Evolutionary conservation across 2,797 vertebrate genomes (phyloP).

Genomic region (Danio kyathit): DNA sequence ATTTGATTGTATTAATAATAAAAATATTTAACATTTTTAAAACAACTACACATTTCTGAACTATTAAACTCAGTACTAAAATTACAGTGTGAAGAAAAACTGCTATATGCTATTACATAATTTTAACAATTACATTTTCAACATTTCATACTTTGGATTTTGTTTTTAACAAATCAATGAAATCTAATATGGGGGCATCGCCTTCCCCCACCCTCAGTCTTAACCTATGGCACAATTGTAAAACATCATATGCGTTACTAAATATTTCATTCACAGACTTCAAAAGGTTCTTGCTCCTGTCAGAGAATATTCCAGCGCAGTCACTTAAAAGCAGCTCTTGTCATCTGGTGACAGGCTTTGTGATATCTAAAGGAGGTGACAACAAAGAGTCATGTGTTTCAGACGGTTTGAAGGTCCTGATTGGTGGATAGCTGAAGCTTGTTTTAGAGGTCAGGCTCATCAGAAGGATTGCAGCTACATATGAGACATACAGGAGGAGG

Average conservation of each 20-base stretch:
- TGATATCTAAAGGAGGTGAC: constrained; percentile 40
- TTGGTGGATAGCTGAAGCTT: constrained; percentile 33
- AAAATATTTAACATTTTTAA: too few species aligned
- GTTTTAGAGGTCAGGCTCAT: constrained; percentile 42
- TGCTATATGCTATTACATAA: too few species aligned
- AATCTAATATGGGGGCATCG: background rate
- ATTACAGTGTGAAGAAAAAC: background rate
- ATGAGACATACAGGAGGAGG: constrained; percentile 1
- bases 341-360: constrained; percentile 39
- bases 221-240: constrained; percentile 14
- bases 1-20: too few species aligned
- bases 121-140: background rate
- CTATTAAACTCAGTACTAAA: too few species aligned
- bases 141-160: background rate
- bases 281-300: constrained; percentile 31
- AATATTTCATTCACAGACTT: constrained; percentile 40
- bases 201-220: background rate
- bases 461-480: background rate
- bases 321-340: constrained; percentile 21
- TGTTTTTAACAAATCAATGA: too few species aligned
- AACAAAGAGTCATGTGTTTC: constrained; percentile 36
- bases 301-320: constrained; percentile 21
- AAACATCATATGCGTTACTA: constrained; percentile 3
- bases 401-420: constrained; percentile 32
- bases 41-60: too few species aligned